Evolutionary conservation across 1,140 invertebrate genomes (phyloP).

Genomic region (Spodoptera litura): DNA sequence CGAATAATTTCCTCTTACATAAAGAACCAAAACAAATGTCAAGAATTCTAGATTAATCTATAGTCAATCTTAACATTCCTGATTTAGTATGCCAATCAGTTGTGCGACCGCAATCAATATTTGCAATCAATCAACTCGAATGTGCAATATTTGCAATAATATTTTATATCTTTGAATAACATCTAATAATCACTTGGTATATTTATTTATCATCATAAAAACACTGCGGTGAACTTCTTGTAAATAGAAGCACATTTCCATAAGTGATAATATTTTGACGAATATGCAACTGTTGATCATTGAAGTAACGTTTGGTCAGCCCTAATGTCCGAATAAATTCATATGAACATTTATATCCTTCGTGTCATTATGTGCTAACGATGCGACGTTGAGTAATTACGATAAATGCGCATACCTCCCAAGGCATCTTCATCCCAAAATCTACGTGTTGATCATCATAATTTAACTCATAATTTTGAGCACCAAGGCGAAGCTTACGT

Average conservation of each 20-base stretch:
- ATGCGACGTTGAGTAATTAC: conserved; percentile 39
- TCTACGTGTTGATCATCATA: conserved; percentile 43
- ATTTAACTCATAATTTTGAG: conserved; percentile 46
- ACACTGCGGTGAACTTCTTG: too few species aligned
- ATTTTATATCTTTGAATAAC: background rate
- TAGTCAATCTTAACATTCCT: too few species aligned
- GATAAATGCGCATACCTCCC: conserved; percentile 37
- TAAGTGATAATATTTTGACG: background rate
- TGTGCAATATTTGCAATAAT: conserved; percentile 9
- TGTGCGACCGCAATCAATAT: background rate
- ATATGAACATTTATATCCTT: conserved; percentile 38
- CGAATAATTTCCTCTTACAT: too few species aligned
- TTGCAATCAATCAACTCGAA: background rate
- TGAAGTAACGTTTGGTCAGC: conserved; percentile 14
- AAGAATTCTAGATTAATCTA: too few species aligned
- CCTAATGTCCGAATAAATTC: conserved; percentile 15
- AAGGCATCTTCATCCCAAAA: conserved; percentile 36
- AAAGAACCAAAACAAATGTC: too few species aligned
- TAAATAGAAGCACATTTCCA: background rate
- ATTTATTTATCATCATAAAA: too few species aligned
- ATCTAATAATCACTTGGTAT: background rate
- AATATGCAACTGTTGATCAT: conserved; percentile 5
- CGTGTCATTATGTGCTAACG: conserved; percentile 37
- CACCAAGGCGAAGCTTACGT: conserved; percentile 65
- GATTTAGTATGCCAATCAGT: background rate